phyloP scores from a whole-genome alignment of 92 coral and sea anemone species.

The Parazoanthus swiftii region DNA sequence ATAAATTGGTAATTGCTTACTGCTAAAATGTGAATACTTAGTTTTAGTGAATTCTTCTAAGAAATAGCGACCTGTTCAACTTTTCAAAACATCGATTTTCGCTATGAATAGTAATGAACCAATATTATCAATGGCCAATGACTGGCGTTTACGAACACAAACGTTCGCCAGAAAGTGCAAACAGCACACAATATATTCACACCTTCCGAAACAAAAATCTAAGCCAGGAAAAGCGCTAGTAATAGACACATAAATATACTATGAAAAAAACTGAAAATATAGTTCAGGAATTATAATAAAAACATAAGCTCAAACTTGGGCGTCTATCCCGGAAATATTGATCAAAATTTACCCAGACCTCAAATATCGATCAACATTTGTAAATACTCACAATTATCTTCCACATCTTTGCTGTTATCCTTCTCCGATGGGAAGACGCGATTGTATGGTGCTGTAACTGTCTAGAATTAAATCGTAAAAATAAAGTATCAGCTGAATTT shows the following conservation, averaged over 20 bases:
- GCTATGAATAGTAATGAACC: slow-evolving; percentile 6
- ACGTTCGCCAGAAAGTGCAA: not conserved
- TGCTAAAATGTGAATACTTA: not conserved
- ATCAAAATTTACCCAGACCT: not conserved
- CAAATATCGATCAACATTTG: not conserved
- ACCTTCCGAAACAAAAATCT: not conserved
- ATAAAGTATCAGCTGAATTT: slow-evolving; percentile 5
- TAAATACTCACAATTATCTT: slow-evolving; percentile 90
- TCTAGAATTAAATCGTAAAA: slow-evolving; percentile 50
- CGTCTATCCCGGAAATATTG: slow-evolving; percentile 43
- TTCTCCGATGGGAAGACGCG: slow-evolving; percentile 95
- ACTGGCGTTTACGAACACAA: not conserved
- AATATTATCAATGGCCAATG: slow-evolving; percentile 22
- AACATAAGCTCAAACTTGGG: not conserved
- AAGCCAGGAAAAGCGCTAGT: not conserved
- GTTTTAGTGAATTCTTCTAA: not conserved
- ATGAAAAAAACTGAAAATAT: not conserved
- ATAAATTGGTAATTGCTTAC: not conserved
- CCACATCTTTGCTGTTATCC: slow-evolving; percentile 88
- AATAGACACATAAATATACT: not conserved
- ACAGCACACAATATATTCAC: not conserved
- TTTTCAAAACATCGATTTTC: slow-evolving; percentile 26
- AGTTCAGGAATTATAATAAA: not conserved
- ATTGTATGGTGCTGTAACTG: slow-evolving; percentile 81
- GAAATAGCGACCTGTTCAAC: slow-evolving; percentile 14